Percentiles rank a stretch among this genome's conserved stretches.
Conservation (phyloP, 1,140 invertebrate species). For the Dufourea novaeangliae region DNA sequence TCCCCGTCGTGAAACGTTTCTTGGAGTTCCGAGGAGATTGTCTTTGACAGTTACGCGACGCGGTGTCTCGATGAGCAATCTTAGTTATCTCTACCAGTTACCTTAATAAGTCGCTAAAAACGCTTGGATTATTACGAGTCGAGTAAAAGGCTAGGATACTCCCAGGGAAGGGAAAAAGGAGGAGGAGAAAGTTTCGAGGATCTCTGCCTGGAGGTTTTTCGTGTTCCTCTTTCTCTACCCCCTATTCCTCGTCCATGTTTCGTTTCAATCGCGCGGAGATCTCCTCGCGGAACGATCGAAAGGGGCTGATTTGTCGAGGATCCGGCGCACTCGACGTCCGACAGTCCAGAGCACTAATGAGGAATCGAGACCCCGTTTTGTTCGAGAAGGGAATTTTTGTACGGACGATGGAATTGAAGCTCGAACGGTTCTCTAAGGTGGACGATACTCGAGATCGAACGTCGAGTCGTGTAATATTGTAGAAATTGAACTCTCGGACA, state of each 20-base stretch:
- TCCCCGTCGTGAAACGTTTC: not conserved
- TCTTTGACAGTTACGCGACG: constrained; percentile 62
- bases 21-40: constrained; percentile 57
- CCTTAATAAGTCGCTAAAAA: constrained; percentile 60
- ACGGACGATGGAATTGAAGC: not conserved
- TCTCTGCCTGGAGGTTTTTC: no score
- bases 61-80: constrained; percentile 61
- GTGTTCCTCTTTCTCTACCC: no score
- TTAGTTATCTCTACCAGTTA: constrained; percentile 59
- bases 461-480: not conserved
- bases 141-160: constrained; percentile 35
- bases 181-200: constrained; percentile 27
- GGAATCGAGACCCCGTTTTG: constrained; percentile 20
- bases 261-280: not conserved
- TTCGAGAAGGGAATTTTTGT: not conserved
- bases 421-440: not conserved
- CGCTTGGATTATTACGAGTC: constrained; percentile 33
- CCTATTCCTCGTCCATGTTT: not conserved
- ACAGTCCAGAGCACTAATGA: not conserved
- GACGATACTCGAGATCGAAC: not conserved
- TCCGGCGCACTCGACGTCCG: constrained; percentile 1
- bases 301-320: constrained; percentile 27
- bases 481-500: not conserved
- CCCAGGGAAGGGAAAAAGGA: no score
- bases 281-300: not conserved